phyloP scores from a whole-genome alignment of 1,140 invertebrate genomes.

The Pseudomyrmex dendroicus region DNA sequence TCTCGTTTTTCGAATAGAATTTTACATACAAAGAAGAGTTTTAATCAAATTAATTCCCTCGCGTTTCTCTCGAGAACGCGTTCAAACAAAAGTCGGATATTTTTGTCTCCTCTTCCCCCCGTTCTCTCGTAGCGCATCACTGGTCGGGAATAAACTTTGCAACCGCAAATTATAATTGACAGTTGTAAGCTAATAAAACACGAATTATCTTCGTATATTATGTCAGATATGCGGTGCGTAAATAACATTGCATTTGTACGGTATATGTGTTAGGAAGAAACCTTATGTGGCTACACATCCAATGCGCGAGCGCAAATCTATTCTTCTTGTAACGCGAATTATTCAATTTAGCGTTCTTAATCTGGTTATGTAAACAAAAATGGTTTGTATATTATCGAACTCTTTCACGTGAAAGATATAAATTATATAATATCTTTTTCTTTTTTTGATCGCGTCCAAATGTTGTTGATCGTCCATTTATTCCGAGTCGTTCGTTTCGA shows the following conservation, averaged over 20 bases:
- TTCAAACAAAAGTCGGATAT: background rate
- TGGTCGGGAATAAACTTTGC: constrained; percentile 21
- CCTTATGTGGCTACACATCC: constrained; percentile 68
- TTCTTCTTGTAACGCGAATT: constrained; percentile 77
- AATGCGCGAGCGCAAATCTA: background rate
- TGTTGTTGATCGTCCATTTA: background rate
- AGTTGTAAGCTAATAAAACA: constrained; percentile 80
- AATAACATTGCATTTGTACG: constrained; percentile 84
- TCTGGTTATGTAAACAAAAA: background rate
- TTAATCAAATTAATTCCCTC: too few relatives aligned
- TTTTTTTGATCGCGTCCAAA: background rate
- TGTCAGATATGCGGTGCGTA: constrained; percentile 79
- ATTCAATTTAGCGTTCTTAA: background rate
- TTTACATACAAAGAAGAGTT: too few relatives aligned
- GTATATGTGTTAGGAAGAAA: constrained; percentile 80
- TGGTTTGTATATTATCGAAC: background rate
- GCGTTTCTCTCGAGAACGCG: too few relatives aligned
- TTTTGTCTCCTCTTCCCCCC: too few relatives aligned
- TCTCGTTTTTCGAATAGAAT: background rate
- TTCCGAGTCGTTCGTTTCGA: background rate
- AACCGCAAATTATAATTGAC: constrained; percentile 78
- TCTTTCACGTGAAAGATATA: too few relatives aligned
- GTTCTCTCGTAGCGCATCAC: background rate
- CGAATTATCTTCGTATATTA: constrained; percentile 76
- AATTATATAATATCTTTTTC: background rate